Base-by-base conservation (phyloP, 2,888 invertebrate species). In the Herminia tarsipennalis region DNA sequence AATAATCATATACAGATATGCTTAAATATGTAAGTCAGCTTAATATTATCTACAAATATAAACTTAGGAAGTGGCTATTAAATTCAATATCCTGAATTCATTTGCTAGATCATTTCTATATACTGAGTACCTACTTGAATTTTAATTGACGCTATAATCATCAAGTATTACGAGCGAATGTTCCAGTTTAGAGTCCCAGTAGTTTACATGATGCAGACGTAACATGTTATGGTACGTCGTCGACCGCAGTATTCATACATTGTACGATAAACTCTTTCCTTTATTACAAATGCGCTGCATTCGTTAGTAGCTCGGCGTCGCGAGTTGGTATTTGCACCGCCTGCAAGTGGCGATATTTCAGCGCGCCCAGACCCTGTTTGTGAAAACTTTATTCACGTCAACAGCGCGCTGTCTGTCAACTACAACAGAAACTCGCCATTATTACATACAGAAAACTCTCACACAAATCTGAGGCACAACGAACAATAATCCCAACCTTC, bases 311-410 rank as follows among this genome's bases (percentile, higher is more conserved):
- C 73, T 73, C 73, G 44, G 41, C 63, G 73, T 71, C 57, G 63
- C 62, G 66, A 46, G 74, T 70, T 69, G 66, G 70, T 70, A 70
- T 69, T 73, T 72, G 73, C 73, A 71, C 70, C 73, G 84, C 71
- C 86, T 85, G 86, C 81, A 83, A 86, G 83, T 82, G 84, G 86
- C 78, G 78, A 86, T 83, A 86, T 78, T 74, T 74, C 76, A 76
- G 65, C 64, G 60, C 56, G 60, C 71, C 68, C 74, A 69, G 69
- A 62, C 69, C 69, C 70, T 76, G 79, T 79, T 80, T 78, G 80
- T 77, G 81, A 82, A 83, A 85, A 85, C 80, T 86, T 83, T 84
- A 80, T 81, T 81, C 78, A 71, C 77, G 70, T 81, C 75, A 78
- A 77, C 76, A 73, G 69, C 64, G 65, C 63, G 65, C 73, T 79